Percentiles rank a stretch among this genome's conserved stretches.
Evolutionary conservation across 2,113 vertebrate genomes (phyloP).

Genomic region (Xiphophorus hellerii): DNA sequence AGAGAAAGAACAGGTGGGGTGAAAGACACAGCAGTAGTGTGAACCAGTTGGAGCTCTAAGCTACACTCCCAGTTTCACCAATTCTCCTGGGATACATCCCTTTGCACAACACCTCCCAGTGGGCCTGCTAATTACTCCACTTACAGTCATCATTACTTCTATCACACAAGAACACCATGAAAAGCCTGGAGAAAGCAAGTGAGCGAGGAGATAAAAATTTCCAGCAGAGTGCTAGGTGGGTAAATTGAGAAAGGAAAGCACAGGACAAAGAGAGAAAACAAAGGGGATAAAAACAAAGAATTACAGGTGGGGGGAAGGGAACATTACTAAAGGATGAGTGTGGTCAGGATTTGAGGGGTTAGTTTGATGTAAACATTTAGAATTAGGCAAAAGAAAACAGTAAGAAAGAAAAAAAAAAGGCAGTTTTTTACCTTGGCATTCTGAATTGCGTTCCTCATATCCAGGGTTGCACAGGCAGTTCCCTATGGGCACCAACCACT

Average conservation of each 20-base stretch:
- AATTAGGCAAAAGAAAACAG: conserved; percentile 5
- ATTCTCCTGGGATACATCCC: conserved; percentile 63
- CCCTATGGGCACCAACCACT: conserved; percentile 99
- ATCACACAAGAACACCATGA: conserved; percentile 71
- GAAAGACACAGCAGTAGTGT: conserved; percentile 27
- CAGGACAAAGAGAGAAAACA: conserved; percentile 47
- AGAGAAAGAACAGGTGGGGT: conserved; percentile 37
- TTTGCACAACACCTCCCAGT: conserved; percentile 79
- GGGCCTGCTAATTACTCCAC: conserved; percentile 87
- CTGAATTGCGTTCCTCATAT: conserved; percentile 90
- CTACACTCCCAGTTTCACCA: conserved; percentile 33
- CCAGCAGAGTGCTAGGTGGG: conserved; percentile 17
- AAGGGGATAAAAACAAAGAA: conserved; percentile 14
- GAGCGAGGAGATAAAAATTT: conserved; percentile 28
- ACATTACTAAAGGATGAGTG: background rate
- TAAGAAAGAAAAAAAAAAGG: conserved; percentile 1
- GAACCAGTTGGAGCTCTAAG: conserved; percentile 32
- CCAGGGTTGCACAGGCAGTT: conserved; percentile 96
- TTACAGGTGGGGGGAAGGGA: background rate
- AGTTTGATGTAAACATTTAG: conserved; percentile 20
- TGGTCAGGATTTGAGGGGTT: background rate
- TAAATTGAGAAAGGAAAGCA: background rate
- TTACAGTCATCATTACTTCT: conserved; percentile 82
- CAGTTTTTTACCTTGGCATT: conserved; percentile 91
- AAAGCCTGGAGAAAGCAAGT: conserved; percentile 65